Conservation (phyloP, 2,797 vertebrate genomes). For the Steatocranus sp. region DNA sequence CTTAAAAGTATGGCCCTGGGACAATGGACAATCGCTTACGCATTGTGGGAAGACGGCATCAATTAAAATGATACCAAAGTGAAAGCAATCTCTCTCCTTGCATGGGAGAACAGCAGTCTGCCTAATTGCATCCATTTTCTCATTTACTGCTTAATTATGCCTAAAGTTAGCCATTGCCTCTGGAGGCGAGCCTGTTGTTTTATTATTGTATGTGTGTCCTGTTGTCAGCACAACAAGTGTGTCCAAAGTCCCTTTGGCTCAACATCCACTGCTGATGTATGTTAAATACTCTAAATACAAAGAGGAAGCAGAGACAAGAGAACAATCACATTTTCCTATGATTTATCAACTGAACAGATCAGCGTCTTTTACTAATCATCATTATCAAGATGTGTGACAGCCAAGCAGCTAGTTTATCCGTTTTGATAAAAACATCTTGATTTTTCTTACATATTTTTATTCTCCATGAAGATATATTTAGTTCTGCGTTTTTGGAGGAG, state of each 20-base stretch:
- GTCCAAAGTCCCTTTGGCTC: background rate
- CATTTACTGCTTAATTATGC: background rate
- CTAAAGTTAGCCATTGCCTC: background rate
- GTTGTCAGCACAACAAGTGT: background rate
- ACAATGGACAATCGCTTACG: background rate
- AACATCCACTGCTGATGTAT: background rate
- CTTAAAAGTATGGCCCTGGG: background rate
- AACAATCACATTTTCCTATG: too few species aligned
- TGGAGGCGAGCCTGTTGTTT: background rate
- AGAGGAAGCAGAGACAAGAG: background rate
- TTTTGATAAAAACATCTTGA: background rate
- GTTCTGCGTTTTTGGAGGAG: background rate
- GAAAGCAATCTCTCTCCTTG: background rate
- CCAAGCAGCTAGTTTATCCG: background rate
- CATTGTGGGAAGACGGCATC: background rate
- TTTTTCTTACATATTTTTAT: background rate
- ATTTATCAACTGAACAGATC: background rate
- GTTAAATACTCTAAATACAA: background rate
- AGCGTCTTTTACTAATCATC: background rate
- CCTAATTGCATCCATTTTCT: background rate
- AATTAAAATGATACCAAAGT: background rate
- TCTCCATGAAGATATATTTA: background rate
- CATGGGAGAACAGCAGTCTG: background rate
- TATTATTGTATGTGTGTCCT: background rate
- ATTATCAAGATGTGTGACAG: background rate